These are phyloP conservation scores for Venustoraphidia nigricollis DNA, from an alignment of 2,888 invertebrate species.

Conservation along the genomic window DNA sequence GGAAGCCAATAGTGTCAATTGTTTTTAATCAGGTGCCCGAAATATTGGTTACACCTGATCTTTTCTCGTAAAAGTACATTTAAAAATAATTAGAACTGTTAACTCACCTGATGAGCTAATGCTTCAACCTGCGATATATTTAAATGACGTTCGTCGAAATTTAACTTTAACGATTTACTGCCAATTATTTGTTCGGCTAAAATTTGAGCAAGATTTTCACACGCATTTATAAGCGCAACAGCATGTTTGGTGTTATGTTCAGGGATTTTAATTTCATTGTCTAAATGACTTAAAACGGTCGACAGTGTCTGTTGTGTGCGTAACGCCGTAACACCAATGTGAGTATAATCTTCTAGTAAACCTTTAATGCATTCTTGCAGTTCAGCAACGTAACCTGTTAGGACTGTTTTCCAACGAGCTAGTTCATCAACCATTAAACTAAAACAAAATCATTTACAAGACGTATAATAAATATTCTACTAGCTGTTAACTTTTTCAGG, in stretches of 20 bases:
- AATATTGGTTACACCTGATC: too few relatives aligned
- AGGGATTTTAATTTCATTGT: background rate
- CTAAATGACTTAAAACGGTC: background rate
- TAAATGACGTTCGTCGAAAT: background rate
- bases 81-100: background rate
- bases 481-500: background rate
- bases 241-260: background rate
- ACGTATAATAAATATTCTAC: background rate
- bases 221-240: background rate
- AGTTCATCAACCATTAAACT: slow-evolving; percentile 89
- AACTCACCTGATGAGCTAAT: background rate
- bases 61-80: background rate
- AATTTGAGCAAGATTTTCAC: background rate
- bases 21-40: too few relatives aligned
- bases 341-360: slow-evolving; percentile 51
- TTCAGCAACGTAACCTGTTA: slow-evolving; percentile 53
- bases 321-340: slow-evolving; percentile 43
- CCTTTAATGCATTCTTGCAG: slow-evolving; percentile 52
- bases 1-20: too few relatives aligned
- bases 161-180: too few relatives aligned
- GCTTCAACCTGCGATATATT: background rate
- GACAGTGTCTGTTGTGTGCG: slow-evolving; percentile 29
- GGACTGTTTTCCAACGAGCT: slow-evolving; percentile 68
- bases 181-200: background rate
- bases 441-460: background rate